A percentile compares a stretch with the other conserved stretches of the same genome.
Evolutionary conservation across 2,797 vertebrate species (phyloP).

Genomic region (Poeciliopsis paucimaculata): DNA sequence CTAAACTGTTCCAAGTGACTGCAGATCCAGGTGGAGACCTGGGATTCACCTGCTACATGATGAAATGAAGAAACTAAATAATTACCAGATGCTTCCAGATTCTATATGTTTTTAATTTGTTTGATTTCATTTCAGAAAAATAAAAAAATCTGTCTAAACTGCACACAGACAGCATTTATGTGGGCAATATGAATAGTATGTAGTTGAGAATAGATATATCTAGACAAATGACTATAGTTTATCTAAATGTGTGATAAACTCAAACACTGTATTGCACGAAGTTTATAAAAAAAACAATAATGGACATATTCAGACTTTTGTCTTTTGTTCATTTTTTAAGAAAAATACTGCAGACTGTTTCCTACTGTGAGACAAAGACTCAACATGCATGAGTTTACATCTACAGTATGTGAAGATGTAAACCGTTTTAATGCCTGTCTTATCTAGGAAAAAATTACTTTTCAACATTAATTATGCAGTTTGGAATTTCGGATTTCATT

Average conservation of each 20-base stretch:
- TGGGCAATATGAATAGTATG: conserved; percentile 83
- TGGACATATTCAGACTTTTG: conserved; percentile 73
- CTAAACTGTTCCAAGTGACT: conserved; percentile 44
- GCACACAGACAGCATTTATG: conserved; percentile 83
- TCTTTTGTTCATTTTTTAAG: conserved; percentile 66
- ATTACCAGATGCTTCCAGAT: conserved; percentile 74
- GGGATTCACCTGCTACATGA: conserved; percentile 61
- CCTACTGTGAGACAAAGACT: conserved; percentile 6
- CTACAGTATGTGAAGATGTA: neutral
- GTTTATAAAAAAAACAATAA: conserved; percentile 81
- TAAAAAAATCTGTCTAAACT: conserved; percentile 73
- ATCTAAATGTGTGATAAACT: conserved; percentile 86
- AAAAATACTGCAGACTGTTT: neutral
- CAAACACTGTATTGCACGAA: conserved; percentile 86
- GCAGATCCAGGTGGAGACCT: conserved; percentile 57
- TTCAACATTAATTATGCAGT: neutral
- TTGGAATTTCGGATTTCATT: neutral
- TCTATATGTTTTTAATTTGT: conserved; percentile 68
- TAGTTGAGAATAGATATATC: conserved; percentile 83
- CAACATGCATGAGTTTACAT: neutral
- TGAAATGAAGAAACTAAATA: conserved; percentile 63
- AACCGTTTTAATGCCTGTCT: neutral
- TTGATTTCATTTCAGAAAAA: conserved; percentile 73
- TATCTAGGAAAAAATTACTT: neutral
- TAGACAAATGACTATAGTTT: conserved; percentile 82